phyloP scores from a whole-genome alignment of 2,888 invertebrate genomes.

The Phortica okadai region DNA sequence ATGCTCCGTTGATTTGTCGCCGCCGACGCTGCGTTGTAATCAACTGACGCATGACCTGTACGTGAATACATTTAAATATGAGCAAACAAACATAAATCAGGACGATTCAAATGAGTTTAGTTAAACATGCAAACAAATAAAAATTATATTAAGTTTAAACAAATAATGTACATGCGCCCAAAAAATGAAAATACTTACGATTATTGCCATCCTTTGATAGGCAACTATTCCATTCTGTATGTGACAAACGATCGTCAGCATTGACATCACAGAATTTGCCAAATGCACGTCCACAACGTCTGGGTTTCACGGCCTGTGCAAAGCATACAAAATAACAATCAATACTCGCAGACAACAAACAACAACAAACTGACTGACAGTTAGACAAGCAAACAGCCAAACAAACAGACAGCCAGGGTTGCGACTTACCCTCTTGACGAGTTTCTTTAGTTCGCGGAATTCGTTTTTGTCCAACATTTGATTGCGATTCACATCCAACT shows the following conservation, averaged over 20 bases:
- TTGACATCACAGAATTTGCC: constrained; percentile 91
- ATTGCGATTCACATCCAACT: constrained; percentile 89
- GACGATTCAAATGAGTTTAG: neutral
- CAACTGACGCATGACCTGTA: constrained; percentile 64
- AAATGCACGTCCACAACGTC: constrained; percentile 92
- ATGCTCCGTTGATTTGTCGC: constrained; percentile 39
- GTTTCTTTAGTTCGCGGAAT: constrained; percentile 86
- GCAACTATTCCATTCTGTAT: constrained; percentile 91
- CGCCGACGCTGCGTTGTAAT: constrained; percentile 50
- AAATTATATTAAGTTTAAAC: neutral
- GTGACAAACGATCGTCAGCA: constrained; percentile 86
- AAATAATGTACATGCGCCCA: neutral
- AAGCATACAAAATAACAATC: constrained; percentile 48
- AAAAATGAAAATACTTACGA: constrained; percentile 80
- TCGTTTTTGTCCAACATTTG: constrained; percentile 87
- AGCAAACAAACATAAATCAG: constrained; percentile 1
- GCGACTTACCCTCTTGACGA: constrained; percentile 84
- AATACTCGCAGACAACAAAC: constrained; percentile 39
- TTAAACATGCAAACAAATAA: neutral
- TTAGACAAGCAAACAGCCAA: constrained; percentile 37
- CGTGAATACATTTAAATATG: constrained; percentile 26
- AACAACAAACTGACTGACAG: constrained; percentile 28
- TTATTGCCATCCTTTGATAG: constrained; percentile 88
- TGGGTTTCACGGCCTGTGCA: constrained; percentile 86
- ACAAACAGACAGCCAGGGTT: constrained; percentile 39